Conservation (phyloP, 2,797 vertebrate genomes). For the Amazona ochrocephala region DNA sequence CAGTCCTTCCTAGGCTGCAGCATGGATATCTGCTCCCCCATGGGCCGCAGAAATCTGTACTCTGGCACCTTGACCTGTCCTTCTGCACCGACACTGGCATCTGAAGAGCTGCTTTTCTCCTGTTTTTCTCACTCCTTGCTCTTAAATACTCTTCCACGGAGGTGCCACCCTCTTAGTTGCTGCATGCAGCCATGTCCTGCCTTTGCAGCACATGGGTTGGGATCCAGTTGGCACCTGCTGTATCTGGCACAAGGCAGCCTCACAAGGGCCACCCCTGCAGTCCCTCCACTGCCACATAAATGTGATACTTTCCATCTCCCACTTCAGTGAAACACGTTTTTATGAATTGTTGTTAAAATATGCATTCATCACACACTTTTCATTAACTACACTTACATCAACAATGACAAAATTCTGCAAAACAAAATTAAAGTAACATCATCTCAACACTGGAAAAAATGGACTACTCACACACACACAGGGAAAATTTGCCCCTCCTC, state of each 20-base stretch:
- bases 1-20: background rate
- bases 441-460: background rate
- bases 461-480: background rate
- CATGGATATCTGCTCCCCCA: background rate
- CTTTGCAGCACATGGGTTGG: fast-evolving
- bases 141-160: background rate
- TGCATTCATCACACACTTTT: background rate
- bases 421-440: background rate
- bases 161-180: fast-evolving
- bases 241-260: fast-evolving
- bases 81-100: background rate
- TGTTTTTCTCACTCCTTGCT: background rate
- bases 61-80: fast-evolving
- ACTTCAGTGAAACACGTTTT: background rate
- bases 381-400: background rate
- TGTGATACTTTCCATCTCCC: fast-evolving
- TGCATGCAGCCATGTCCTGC: background rate
- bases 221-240: fast-evolving
- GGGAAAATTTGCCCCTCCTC: background rate
- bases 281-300: background rate
- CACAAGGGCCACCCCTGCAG: background rate
- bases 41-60: fast-evolving
- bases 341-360: background rate
- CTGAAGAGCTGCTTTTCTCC: background rate
- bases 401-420: background rate